phyloP scores from a whole-genome alignment of 2,113 vertebrate genomes.

The Isurus oxyrinchus region DNA sequence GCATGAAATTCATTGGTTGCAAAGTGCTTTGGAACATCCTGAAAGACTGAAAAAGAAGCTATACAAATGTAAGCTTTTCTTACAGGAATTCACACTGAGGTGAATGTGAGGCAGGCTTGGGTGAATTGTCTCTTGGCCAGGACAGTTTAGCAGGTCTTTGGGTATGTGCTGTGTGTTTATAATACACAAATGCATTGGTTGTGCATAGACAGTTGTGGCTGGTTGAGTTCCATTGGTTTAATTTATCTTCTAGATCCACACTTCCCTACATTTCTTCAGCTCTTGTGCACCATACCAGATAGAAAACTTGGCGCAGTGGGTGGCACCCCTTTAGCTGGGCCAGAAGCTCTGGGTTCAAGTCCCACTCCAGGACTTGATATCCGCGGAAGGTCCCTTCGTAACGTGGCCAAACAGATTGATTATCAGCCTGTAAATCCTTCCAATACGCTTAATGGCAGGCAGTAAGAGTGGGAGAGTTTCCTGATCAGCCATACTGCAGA shows the following conservation, averaged over 20 bases:
- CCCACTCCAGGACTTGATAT: no score
- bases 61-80: not conserved
- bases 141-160: not conserved
- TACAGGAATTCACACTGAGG: not conserved
- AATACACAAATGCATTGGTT: not conserved
- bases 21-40: not conserved
- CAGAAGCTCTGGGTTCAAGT: no score
- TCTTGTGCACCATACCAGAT: no score
- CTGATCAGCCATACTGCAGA: no score
- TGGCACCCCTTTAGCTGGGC: no score
- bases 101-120: not conserved
- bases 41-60: not conserved
- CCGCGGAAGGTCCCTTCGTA: no score
- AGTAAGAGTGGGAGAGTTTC: no score
- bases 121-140: not conserved
- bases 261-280: not conserved
- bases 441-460: no score
- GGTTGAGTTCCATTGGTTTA: not conserved
- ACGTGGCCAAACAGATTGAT: no score
- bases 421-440: no score
- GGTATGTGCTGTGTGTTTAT: not conserved
- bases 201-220: not conserved
- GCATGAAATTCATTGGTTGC: not conserved
- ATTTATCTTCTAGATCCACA: not conserved
- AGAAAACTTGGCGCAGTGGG: no score